phyloP scores from a whole-genome alignment of 64 coral and sea anemone species.

The Anthopleura sola region DNA sequence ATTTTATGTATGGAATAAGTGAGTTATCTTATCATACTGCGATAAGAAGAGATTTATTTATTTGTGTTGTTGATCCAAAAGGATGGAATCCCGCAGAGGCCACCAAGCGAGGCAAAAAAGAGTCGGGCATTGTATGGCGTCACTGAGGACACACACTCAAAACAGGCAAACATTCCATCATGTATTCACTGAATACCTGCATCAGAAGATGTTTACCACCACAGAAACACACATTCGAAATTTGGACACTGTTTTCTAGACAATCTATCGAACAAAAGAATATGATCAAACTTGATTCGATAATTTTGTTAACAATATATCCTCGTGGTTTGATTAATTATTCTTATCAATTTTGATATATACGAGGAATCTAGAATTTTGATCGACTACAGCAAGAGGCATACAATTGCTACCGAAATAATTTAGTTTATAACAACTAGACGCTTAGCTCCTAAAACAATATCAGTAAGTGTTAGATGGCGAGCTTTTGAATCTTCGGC shows the following conservation, averaged over 20 bases:
- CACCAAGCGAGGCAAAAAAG: conserved; percentile 7
- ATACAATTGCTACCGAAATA: background rate
- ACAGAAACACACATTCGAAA: background rate
- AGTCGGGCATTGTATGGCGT: background rate
- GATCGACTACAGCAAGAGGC: too few species aligned
- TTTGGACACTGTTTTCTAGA: background rate
- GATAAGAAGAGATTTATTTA: background rate
- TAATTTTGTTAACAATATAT: background rate
- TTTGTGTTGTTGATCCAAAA: background rate
- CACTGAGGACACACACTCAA: conserved; percentile 8
- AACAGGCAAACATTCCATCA: conserved; percentile 1
- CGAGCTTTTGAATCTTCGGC: background rate
- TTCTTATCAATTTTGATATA: background rate
- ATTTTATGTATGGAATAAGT: background rate
- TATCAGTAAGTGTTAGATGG: background rate
- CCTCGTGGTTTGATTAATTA: background rate
- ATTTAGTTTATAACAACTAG: background rate
- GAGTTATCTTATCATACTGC: background rate
- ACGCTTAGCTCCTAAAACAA: background rate
- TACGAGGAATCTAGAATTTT: too few species aligned
- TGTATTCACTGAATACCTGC: background rate
- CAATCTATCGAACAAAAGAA: conserved; percentile 1
- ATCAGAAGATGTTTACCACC: background rate
- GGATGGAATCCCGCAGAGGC: background rate
- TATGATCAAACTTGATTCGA: background rate